phyloP scores from a whole-genome alignment of 2,113 vertebrate species.

The Alectura lathami region DNA sequence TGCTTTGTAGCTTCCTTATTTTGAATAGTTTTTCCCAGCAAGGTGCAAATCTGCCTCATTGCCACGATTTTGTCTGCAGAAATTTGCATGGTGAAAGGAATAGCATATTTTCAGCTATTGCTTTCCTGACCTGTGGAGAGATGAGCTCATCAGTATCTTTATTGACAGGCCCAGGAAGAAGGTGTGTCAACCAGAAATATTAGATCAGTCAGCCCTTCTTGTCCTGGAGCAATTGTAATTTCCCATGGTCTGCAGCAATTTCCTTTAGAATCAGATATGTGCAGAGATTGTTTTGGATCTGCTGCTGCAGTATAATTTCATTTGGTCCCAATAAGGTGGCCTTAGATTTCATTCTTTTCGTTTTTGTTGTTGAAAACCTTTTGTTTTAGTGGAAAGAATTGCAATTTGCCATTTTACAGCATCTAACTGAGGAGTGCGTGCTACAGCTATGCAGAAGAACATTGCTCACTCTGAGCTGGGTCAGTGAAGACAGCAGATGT shows the following conservation, averaged over 20 bases:
- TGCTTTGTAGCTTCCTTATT: slow-evolving; percentile 54
- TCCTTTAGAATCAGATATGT: slow-evolving; percentile 45
- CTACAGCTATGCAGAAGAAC: background rate
- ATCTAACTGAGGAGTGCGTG: background rate
- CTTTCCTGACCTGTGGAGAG: slow-evolving; percentile 43
- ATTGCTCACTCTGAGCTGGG: background rate
- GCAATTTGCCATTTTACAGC: background rate
- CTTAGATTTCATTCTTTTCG: slow-evolving; percentile 27
- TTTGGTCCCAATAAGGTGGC: slow-evolving; percentile 22
- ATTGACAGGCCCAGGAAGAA: slow-evolving; percentile 65
- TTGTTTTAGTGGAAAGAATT: background rate
- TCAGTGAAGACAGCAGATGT: background rate
- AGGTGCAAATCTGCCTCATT: slow-evolving; percentile 45
- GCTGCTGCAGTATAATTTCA: slow-evolving; percentile 27
- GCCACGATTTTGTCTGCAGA: slow-evolving; percentile 39
- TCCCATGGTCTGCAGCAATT: slow-evolving; percentile 67
- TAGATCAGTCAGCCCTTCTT: slow-evolving; percentile 60
- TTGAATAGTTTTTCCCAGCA: slow-evolving; percentile 63
- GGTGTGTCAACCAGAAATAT: slow-evolving; percentile 59
- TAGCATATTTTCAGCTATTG: background rate
- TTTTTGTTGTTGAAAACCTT: slow-evolving; percentile 19
- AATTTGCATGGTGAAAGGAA: slow-evolving; percentile 18
- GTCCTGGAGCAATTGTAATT: slow-evolving; percentile 66
- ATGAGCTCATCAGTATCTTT: slow-evolving; percentile 52
- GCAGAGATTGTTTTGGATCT: slow-evolving; percentile 41